Base-by-base conservation (phyloP, 2,797 vertebrate species). In the Tokudaia muenninki region DNA sequence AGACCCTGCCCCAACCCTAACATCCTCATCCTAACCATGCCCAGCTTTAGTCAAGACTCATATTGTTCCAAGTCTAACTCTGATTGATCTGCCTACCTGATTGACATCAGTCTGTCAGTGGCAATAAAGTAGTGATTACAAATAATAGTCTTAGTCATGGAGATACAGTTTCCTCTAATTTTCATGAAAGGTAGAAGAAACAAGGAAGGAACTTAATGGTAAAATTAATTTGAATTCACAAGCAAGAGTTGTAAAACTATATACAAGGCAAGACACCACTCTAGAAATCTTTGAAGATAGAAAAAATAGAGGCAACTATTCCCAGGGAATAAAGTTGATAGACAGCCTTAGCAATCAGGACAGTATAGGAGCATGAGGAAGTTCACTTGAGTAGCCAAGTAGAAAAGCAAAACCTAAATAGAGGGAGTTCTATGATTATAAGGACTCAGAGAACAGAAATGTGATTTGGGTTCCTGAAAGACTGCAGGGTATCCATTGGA, bases 331-430 rank as follows among this genome's bases (percentile, higher is more conserved):
- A 47, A 96, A 89, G 57, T 29, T 37, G 14, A 94, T 14, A 87
- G 17, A 92, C 90, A 52, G 92, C 8, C 34, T 90, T 67, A 24
- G 47, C 31, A 77, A 10, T 84, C 55, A 29, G 5, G 78, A 22
- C 17, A 9, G 5, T 16, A 29, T 14, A 91, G 16, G 9, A 24
- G 9, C 13, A 55, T 37, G 2, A 89, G 22, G 4, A 67, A 87
- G 8, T 14, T 70, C 92, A 7, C 31, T 88, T 92, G 37, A 11
- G 24, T 59, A 61, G 4, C 31, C 59, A 55, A 5, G 0, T 77
- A 26, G 79, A 82, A 74, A 95, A 79, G 29, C 44, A 7, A 72
- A 91, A 79, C 19, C 59, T 95, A 63, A 96, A 94, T 50, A 50
- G 11, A 65, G 88, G 75, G 37, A 6, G 16, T 88, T 92, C 55